A percentile compares a stretch with the other conserved stretches of the same genome.
These are phyloP conservation scores for Nasonia giraulti DNA, from an alignment of 1,140 invertebrate species.

Conservation along the genomic window DNA sequence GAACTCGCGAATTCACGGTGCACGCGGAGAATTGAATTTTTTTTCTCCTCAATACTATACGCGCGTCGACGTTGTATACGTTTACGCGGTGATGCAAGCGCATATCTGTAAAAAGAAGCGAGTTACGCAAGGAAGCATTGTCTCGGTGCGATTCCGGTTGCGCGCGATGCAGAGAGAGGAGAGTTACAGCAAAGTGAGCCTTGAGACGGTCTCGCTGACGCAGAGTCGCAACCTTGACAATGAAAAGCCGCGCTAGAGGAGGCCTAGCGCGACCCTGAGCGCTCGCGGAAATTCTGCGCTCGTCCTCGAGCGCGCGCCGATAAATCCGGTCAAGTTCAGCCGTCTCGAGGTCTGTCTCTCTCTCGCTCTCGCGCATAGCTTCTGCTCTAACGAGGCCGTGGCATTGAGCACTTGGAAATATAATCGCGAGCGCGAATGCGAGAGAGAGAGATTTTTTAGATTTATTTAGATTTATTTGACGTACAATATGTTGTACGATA, in stretches of 20 bases:
- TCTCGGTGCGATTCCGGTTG: background rate
- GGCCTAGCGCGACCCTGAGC: slow-evolving; percentile 41
- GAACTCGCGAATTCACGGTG: no score
- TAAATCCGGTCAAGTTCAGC: slow-evolving; percentile 59
- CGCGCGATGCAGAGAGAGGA: no score
- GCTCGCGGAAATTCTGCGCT: slow-evolving; percentile 32
- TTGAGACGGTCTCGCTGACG: background rate
- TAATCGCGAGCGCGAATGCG: background rate
- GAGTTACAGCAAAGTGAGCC: background rate
- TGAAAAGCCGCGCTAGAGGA: slow-evolving; percentile 54
- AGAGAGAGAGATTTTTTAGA: no score
- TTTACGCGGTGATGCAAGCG: no score
- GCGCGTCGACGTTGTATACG: no score
- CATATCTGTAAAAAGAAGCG: no score
- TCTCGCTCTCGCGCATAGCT: slow-evolving; percentile 7
- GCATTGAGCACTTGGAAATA: slow-evolving; percentile 32
- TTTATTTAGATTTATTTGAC: no score
- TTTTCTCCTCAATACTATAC: no score
- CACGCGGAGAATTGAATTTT: no score
- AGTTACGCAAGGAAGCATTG: no score
- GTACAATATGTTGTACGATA: no score
- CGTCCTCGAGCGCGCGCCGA: slow-evolving; percentile 50
- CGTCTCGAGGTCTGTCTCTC: slow-evolving; percentile 44
- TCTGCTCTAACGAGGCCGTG: slow-evolving; percentile 40
- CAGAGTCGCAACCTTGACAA: slow-evolving; percentile 51